Evolutionary conservation across 2,888 invertebrate genomes (phyloP), one percentile per base, ranked within the genome.

Genomic region (Mimachlamys varia): DNA sequence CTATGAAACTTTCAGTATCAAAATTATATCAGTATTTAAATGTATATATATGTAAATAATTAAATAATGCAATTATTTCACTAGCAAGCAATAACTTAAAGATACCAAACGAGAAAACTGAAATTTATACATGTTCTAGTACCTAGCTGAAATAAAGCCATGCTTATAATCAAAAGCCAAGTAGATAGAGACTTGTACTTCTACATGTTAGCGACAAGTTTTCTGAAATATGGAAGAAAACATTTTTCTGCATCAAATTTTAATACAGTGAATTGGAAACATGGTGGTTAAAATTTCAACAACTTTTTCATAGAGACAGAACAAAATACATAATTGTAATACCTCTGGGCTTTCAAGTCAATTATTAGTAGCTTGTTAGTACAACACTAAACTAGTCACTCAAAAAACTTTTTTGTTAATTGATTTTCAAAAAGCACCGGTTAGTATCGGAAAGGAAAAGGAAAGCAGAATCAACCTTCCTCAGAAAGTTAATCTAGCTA

Each of bases 121-220:
- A 62, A 4, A 3, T n/a, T 62, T 19, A 62, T 62, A 22, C 22
- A 15, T 13, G 33, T 33, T 76, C 76, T 76, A 13, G 62, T 22
- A 58, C 76, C 76, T 76, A 76, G 76, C 76, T 76, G 27, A 76
- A 76, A 76, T 27, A 12, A 76, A 76, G 76, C 33, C 76, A 76
- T 76, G 76, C 76, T 15, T 13, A 76, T 2, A 33, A 33, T 27
- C 10, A 33, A 76, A 76, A 33, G 76, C 33, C 76, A 33, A 27
- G 33, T 33, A 27, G 76, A 76, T 33, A 76, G 0, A 33, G 76
- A 27, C 76, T 76, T 76, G 58, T 0, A 58, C 19, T 55, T 4
- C 27, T 50, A 15, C 50, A 7, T 12, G 50, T 53, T 17, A 53
- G 44, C 7, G 7, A 44, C 7, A 44, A 5, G 44, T 44, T 44